Evolutionary conservation across 1,140 invertebrate genomes (phyloP), one percentile per base, ranked within the genome.

Genomic region (Habropoda laboriosa): DNA sequence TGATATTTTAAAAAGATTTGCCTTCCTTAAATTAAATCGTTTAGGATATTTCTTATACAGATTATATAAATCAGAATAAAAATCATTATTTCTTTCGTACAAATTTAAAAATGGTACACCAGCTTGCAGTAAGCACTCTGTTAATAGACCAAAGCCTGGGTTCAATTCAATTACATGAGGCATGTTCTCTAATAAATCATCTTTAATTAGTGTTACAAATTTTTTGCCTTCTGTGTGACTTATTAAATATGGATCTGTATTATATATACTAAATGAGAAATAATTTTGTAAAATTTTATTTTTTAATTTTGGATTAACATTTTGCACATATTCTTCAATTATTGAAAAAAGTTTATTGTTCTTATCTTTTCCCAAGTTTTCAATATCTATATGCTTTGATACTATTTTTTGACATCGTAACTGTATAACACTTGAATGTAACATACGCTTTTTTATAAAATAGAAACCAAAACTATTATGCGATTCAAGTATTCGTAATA

Each of bases 141-240:
- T 92, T 61, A 92, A 68, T 18, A 88, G 24, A 51, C 91, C 91
- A 12, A 83, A 30, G 7, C 90, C 90, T 24, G 92, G 85, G 86
- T 90, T 91, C 0, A 85, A 51, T 79, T 92, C 90, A 2, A 86
- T 72, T 27, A 91, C 71, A 21, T 72, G 76, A 45, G 42, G 63
- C 32, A 58, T 40, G 49, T 86, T 79, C 27, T 81, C 58, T 18
- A 60, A 47, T 10, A 91, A 64, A 71, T 90, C 85, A 32, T 79
- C n/a, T 32, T 49, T 72, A 42, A 92, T 88, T 8, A 89, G 27
- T 12, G 45, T 66, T 18, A 57, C 63, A 58, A 90, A 70, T 27
- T 85, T 13, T 51, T 78, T 80, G 58, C 87, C 85, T 18, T 16
- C 21, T 3, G 63, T 1, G 4, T 38, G 27, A 40, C 86, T 55